phyloP scores from a whole-genome alignment of 1,140 invertebrate species.

The Druon quercuslanigerum region DNA sequence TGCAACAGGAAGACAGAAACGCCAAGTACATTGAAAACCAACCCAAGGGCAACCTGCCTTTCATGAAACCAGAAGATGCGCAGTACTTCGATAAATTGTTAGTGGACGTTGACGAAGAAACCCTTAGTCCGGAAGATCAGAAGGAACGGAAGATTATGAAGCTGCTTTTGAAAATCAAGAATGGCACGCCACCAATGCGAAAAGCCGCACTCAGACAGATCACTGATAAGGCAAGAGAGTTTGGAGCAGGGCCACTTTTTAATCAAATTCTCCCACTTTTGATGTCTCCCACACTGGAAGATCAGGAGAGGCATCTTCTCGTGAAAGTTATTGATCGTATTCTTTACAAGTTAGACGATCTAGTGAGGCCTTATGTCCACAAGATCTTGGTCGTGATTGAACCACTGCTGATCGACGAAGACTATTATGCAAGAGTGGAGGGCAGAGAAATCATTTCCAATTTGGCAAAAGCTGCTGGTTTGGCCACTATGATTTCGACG shows the following conservation, averaged over 20 bases:
- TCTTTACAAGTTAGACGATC: constrained; percentile 98
- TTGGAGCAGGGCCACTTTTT: constrained; percentile 98
- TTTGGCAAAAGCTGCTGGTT: constrained; percentile 98
- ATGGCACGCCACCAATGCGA: constrained; percentile 99
- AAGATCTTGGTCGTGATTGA: constrained; percentile 99
- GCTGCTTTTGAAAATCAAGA: constrained; percentile 98
- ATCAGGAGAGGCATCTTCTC: constrained; percentile 99
- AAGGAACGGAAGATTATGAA: constrained; percentile 99
- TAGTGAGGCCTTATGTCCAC: constrained; percentile 99
- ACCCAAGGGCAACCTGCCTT: constrained; percentile 97
- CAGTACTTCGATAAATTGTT: constrained; percentile 99
- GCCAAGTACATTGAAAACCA: constrained; percentile 96
- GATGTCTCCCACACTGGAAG: constrained; percentile 99
- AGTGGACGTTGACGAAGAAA: constrained; percentile 98
- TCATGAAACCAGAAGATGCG: constrained; percentile 99
- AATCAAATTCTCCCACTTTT: constrained; percentile 99
- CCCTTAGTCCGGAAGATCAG: constrained; percentile 95
- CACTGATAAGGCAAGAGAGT: constrained; percentile 98
- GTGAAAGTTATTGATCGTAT: constrained; percentile 99
- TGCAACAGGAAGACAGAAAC: constrained; percentile 90
- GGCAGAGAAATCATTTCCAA: constrained; percentile 99
- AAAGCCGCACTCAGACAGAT: constrained; percentile 98
- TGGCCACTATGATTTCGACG: constrained; percentile 99
- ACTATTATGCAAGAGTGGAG: constrained; percentile 99
- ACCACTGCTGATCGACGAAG: constrained; percentile 98